A percentile compares a stretch with the other conserved stretches of the same genome.
These are phyloP conservation scores for Drosophila neotestacea DNA, from an alignment of 2,888 invertebrate species.

Conservation along the genomic window DNA sequence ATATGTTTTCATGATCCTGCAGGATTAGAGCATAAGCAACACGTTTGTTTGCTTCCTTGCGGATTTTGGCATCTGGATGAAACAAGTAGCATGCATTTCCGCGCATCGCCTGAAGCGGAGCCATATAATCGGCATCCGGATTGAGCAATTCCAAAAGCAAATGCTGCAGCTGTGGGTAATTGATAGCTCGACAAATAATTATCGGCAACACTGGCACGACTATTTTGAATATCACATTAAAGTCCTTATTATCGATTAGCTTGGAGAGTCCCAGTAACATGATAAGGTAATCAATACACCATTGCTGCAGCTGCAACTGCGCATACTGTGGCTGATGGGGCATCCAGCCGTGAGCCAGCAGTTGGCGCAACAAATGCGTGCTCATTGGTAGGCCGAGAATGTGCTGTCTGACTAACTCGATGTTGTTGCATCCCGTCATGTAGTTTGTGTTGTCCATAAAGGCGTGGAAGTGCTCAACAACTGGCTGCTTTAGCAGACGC, in stretches of 20 bases:
- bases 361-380: constrained; percentile 68
- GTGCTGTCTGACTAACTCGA: constrained; percentile 55
- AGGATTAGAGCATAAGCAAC: constrained; percentile 71
- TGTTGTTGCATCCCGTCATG: constrained; percentile 59
- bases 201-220: constrained; percentile 72
- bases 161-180: constrained; percentile 36
- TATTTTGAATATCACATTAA: constrained; percentile 68
- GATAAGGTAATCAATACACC: constrained; percentile 74
- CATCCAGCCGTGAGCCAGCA: constrained; percentile 58
- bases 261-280: constrained; percentile 77
- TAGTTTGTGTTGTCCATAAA: constrained; percentile 77
- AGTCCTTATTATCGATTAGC: constrained; percentile 61
- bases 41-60: constrained; percentile 75
- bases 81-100: constrained; percentile 82
- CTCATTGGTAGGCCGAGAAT: constrained; percentile 83
- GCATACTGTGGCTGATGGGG: background rate
- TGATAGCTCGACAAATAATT: constrained; percentile 64
- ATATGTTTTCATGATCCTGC: constrained; percentile 51
- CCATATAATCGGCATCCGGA: constrained; percentile 72
- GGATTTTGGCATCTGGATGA: constrained; percentile 60
- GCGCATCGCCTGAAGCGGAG: constrained; percentile 64
- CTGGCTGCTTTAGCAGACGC: constrained; percentile 61
- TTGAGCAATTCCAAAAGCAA: constrained; percentile 72
- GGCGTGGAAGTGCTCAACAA: constrained; percentile 77
- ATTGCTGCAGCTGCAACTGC: constrained; percentile 45